Percentiles rank a stretch among this genome's conserved stretches.
phyloP scores from a whole-genome alignment of 1,140 invertebrate species.

The Whitmania pigra region DNA sequence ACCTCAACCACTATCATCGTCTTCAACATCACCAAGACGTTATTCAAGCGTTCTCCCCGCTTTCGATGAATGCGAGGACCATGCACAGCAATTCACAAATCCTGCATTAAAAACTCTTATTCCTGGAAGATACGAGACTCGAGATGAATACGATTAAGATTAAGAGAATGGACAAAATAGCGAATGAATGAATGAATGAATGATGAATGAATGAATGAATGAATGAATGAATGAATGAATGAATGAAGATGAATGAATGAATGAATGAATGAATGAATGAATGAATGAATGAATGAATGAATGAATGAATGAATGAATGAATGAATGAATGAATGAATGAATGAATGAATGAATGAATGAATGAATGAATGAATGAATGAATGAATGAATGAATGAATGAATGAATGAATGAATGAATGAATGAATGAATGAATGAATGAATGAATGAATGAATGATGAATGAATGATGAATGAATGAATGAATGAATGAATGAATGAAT shows the following conservation, averaged over 20 bases:
- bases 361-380: not conserved
- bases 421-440: not conserved
- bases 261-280: not conserved
- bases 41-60: not conserved
- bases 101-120: not conserved
- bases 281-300: not conserved
- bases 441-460: not conserved
- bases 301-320: not conserved
- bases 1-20: not conserved
- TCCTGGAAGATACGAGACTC: not conserved
- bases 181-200: not conserved
- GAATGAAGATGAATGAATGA: not conserved
- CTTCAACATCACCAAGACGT: not conserved
- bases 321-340: not conserved
- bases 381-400: not conserved
- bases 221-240: not conserved
- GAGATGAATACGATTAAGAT: too few relatives aligned
- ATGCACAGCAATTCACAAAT: not conserved
- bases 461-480: too few relatives aligned
- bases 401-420: not conserved
- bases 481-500: not conserved
- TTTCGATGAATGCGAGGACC: not conserved
- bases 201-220: not conserved
- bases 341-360: not conserved
- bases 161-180: not conserved